Evolutionary conservation across 2,113 vertebrate genomes (phyloP), one percentile per base, ranked within the genome.

Genomic region (Suricata suricatta): DNA sequence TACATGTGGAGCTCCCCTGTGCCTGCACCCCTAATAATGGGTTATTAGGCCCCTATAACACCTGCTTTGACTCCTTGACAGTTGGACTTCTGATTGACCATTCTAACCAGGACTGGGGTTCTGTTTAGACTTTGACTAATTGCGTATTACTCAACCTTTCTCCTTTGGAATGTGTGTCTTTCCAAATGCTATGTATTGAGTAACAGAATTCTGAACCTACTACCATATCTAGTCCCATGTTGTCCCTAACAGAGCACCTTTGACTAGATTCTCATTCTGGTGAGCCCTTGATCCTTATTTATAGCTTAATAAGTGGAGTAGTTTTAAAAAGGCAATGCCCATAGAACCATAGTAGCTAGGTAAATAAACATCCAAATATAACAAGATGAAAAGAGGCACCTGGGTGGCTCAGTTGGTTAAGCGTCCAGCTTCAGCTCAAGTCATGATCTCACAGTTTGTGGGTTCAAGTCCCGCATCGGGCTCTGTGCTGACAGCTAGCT

Each of bases 251-350:
- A 29, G 19, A 92, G 63, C 31, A 92, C 57, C 33, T 72, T 35
- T 88, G 60, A 38, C 76, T 79, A 16, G 33, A 50, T 29, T 74
- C 25, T 84, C 63, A 84, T 29, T 84, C 77, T 29, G 6, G 17
- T 85, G 76, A 69, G 88, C 12, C 25, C 35, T 13, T 71, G 50
- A 54, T 19, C 63, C 35, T 79, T 47, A 47, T 13, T 74, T 64
- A 80, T 27, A 27, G 60, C 17, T 97, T 91, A 93, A 76, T 66
- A 90, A 77, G 64, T 23, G 35, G 7, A 74, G 52, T 88, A 92
- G 64, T 68, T 85, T 80, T 72, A 64, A 92, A 76, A 96, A 97
- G 72, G 80, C 47, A 77, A 83, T 71, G 38, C 21, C 27, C 88
- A 54, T n/a, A 31, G 5, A 91, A 33, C 60, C 66, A 90, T 83